phyloP scores from a whole-genome alignment of 2,888 invertebrate species.

The Leptopilina myrica region DNA sequence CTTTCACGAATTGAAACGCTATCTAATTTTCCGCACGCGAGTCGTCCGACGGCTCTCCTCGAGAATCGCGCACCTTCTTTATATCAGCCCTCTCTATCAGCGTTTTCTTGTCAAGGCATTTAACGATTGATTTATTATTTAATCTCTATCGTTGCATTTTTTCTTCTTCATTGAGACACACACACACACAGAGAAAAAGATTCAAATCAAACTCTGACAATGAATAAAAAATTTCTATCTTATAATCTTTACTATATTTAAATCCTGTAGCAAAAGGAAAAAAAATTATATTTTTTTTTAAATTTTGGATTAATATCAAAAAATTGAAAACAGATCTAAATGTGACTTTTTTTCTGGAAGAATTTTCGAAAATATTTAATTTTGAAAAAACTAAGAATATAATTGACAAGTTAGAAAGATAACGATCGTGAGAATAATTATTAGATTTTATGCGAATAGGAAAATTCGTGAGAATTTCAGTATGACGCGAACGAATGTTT shows the following conservation, averaged over 20 bases:
- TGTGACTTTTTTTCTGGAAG: too few species aligned
- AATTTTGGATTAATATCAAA: too few species aligned
- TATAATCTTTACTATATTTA: too few species aligned
- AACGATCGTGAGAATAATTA: too few species aligned
- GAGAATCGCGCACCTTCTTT: constrained; percentile 12
- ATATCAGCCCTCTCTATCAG: constrained; percentile 10
- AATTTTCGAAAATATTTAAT: too few species aligned
- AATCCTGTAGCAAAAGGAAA: too few species aligned
- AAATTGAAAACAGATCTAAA: too few species aligned
- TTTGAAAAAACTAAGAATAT: too few species aligned
- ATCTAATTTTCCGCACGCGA: constrained; percentile 66
- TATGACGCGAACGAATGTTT: background rate
- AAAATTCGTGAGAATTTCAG: background rate
- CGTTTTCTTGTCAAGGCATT: constrained; percentile 23
- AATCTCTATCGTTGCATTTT: constrained; percentile 18
- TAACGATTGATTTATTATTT: constrained; percentile 39
- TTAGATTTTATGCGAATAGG: too few species aligned
- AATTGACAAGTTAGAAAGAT: background rate
- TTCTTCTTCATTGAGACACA: background rate
- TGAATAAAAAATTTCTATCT: background rate
- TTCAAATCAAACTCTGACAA: constrained; percentile 6
- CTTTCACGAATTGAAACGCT: constrained; percentile 57
- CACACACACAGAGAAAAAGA: background rate
- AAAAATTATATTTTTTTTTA: too few species aligned
- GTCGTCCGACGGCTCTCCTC: constrained; percentile 58